These are phyloP conservation scores for Galerucella pusilla DNA, from an alignment of 2,888 invertebrate genomes.

Conservation along the genomic window DNA sequence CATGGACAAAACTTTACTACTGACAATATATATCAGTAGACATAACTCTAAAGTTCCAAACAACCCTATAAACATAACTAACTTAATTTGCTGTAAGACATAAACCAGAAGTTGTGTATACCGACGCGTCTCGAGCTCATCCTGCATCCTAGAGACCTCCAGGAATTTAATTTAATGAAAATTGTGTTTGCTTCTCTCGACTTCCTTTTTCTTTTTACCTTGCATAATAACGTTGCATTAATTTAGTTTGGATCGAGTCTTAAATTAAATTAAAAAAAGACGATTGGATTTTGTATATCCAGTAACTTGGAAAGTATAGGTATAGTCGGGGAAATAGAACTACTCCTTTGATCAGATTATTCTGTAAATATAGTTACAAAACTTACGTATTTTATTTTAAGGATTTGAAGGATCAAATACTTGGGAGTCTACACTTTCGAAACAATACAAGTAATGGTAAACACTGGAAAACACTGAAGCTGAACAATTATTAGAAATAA, in stretches of 20 bases:
- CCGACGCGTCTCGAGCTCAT: slow-evolving; percentile 14
- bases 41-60: slow-evolving; percentile 59
- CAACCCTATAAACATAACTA: slow-evolving; percentile 61
- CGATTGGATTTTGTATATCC: too few species aligned
- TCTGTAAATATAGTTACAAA: too few species aligned
- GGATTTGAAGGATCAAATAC: too few species aligned
- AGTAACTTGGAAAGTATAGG: too few species aligned
- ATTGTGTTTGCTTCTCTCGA: slow-evolving; percentile 25
- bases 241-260: background rate
- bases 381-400: too few species aligned
- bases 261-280: background rate
- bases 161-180: slow-evolving; percentile 52
- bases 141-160: slow-evolving; percentile 32
- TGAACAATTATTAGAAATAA: too few species aligned
- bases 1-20: slow-evolving; percentile 54
- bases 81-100: slow-evolving; percentile 60
- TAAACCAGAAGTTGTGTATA: slow-evolving; percentile 56
- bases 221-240: background rate
- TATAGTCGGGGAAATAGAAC: too few species aligned
- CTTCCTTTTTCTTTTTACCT: slow-evolving; percentile 1
- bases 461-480: too few species aligned
- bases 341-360: too few species aligned
- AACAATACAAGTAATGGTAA: too few species aligned
- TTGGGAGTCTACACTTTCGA: too few species aligned
- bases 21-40: slow-evolving; percentile 56